Base-by-base conservation (phyloP, 2,888 invertebrate genomes). In the Yponomeuta malinellus region DNA sequence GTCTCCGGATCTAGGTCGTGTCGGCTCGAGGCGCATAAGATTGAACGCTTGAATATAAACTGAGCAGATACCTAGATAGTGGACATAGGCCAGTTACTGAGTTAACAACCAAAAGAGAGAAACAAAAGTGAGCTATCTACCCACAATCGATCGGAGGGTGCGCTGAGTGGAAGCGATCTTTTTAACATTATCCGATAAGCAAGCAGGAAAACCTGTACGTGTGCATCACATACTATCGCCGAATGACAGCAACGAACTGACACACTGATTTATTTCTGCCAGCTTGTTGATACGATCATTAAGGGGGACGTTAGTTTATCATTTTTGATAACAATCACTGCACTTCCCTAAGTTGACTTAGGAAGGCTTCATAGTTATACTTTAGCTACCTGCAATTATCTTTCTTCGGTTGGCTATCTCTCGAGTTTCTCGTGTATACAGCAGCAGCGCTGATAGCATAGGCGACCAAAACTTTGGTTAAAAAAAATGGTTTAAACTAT, bases 1-100 rank as follows among this genome's bases (percentile, higher is more conserved):
- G 10, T 59, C n/a, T 9, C 23, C 10, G 52, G 37, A 70, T 70
- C 63, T 63, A 37, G 63, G 70, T 70, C 70, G 63, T 63, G 33
- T 52, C 48, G 29, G 33, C 29, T 52, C 68, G 15, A 15, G 29
- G 52, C 52, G 48, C 12, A 52, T 52, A 68, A 29, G 2, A 6
- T 43, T 43, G 33, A 52, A 52, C 48, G 23, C 67, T 8, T 67
- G 66, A 64, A 29, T 10, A 43, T 4, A 37, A 64, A 67, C 33
- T 12, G 10, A 65, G 33, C 65, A 65, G 65, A 12, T 1, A 23
- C 0, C 23, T 65, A 65, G 29, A 31, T 65, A 65, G 12, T 31
- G 12, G 6, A 31, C 10, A 65, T 31, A 65, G 31, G 65, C 31
- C 65, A 65, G 65, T 65, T 12, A 31, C 6, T 0, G 10, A 43